phyloP scores from a whole-genome alignment of 2,888 invertebrate genomes.

The Cosmopolites sordidus region DNA sequence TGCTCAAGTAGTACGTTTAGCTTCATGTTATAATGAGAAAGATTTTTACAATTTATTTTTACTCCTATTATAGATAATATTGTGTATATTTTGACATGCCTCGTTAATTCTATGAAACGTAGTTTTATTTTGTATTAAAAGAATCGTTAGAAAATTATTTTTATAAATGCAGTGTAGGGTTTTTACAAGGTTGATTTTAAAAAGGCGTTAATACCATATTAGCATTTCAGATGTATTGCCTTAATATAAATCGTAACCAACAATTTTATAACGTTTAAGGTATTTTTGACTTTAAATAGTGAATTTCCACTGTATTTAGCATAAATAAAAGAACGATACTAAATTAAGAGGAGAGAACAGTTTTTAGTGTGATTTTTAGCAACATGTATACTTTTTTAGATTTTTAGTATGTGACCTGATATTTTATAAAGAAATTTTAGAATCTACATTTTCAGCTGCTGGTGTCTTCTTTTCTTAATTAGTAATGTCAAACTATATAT shows the following conservation, averaged over 20 bases:
- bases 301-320: neutral
- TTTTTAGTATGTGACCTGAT: constrained; percentile 17
- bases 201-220: neutral
- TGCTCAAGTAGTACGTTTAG: constrained; percentile 14
- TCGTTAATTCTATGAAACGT: constrained; percentile 15
- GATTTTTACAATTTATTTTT: constrained; percentile 13
- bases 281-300: neutral
- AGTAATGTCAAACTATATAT: neutral
- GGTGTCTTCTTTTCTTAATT: neutral
- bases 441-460: neutral
- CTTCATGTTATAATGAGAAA: constrained; percentile 4
- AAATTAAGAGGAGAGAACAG: neutral
- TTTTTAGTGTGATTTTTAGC: constrained; percentile 5
- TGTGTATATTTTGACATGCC: constrained; percentile 10
- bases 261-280: neutral
- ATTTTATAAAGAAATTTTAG: constrained; percentile 8
- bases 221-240: constrained; percentile 22
- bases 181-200: neutral
- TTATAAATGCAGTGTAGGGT: constrained; percentile 15
- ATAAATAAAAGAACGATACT: neutral
- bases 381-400: neutral
- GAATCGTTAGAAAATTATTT: constrained; percentile 11
- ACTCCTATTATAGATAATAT: neutral
- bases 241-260: constrained; percentile 8
- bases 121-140: constrained; percentile 10